Evolutionary conservation across 1,140 invertebrate genomes (phyloP), one percentile per base, ranked within the genome.

Genomic region (Wasmannia auropunctata): DNA sequence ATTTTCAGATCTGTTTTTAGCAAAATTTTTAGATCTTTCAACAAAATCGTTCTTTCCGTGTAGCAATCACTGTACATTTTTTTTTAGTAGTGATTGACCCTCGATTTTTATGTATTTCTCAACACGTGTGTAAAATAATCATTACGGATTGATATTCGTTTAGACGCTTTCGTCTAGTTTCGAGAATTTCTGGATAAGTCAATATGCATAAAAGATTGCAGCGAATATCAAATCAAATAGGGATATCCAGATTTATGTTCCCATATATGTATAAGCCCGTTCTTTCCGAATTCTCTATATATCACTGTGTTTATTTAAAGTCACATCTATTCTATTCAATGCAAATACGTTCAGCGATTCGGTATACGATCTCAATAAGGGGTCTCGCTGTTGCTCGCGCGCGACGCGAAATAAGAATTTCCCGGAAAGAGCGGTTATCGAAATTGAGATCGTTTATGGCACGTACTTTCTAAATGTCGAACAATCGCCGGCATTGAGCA

Each of bases 401-500:
- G 25, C 62, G 63, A n/a, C 37, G 62, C 31, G 49, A 79, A 65
- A 51, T 83, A 58, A 83, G 70, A 46, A 43, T 58, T 83, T 72
- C 67, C 65, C 16, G 37, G 62, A 63, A 67, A 85, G 62, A 51
- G 77, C 83, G 87, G 40, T 43, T 86, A 83, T 86, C 70, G 22
- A 63, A 87, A 90, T 72, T 86, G 80, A 90, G 81, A 89, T 90
- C 79, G 80, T 87, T 72, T 76, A 49, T 58, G 34, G 46, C 56
- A 70, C 51, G 72, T 31, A 63, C 56, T 62, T 69, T 80, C 72
- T 62, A 62, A 86, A 74, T n/a, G 37, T 70, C 70, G 70, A 56
- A 90, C 79, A 89, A 85, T 87, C 74, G 62, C 60, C 58, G 86
- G 79, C 88, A 87, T 89, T 87, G 88, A 89, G 74, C 60, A 14